These are phyloP conservation scores for Drosophila pallidifrons DNA, from an alignment of 1,140 invertebrate genomes.

Conservation along the genomic window DNA sequence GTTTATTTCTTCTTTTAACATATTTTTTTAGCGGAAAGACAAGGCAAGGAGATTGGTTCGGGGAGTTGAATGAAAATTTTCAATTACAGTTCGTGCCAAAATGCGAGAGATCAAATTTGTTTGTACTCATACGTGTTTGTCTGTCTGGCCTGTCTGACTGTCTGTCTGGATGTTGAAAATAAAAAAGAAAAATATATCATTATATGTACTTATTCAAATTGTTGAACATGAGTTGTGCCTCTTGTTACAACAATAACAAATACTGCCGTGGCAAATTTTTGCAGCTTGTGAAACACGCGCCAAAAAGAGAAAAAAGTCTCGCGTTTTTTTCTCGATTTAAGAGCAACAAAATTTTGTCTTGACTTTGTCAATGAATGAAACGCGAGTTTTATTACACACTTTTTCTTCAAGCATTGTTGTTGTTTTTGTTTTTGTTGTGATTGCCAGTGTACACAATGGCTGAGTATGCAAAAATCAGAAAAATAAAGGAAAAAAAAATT, in stretches of 20 bases:
- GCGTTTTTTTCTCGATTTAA: slow-evolving; percentile 19
- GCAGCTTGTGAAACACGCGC: slow-evolving; percentile 64
- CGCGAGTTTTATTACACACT: slow-evolving; percentile 47
- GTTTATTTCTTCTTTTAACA: slow-evolving; percentile 43
- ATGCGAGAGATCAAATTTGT: slow-evolving; percentile 79
- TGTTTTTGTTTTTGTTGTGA: slow-evolving; percentile 2
- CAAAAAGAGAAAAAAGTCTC: slow-evolving; percentile 45
- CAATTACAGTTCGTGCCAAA: slow-evolving; percentile 82
- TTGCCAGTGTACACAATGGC: slow-evolving; percentile 52
- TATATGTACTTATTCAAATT: slow-evolving; percentile 74
- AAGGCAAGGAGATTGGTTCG: background rate
- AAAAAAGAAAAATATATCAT: slow-evolving; percentile 38
- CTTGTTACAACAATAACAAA: slow-evolving; percentile 59
- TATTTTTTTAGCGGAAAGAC: background rate
- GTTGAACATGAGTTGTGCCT: slow-evolving; percentile 71
- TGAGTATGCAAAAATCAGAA: slow-evolving; percentile 62
- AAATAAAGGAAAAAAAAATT: slow-evolving; percentile 46
- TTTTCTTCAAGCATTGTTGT: background rate
- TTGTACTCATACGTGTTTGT: slow-evolving; percentile 47
- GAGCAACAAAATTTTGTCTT: slow-evolving; percentile 32
- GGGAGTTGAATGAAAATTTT: slow-evolving; percentile 56
- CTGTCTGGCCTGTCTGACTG: slow-evolving; percentile 41
- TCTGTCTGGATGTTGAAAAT: slow-evolving; percentile 66
- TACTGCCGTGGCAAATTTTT: slow-evolving; percentile 18
- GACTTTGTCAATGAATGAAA: slow-evolving; percentile 69